Evolutionary conservation across 2,797 vertebrate species (phyloP).

Genomic region (Xyrichtys novacula): DNA sequence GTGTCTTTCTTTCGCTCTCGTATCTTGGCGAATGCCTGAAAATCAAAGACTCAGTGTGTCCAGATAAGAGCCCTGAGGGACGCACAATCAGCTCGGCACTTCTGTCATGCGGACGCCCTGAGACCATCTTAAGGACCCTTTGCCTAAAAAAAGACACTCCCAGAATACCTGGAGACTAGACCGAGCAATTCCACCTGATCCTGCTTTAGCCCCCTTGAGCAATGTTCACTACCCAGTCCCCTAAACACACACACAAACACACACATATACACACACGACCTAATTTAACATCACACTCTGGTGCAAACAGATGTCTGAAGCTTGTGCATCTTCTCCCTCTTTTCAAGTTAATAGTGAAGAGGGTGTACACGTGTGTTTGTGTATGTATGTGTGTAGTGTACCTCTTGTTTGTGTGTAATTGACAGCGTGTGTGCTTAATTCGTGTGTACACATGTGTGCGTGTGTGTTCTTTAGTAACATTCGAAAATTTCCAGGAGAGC

Average conservation of each 20-base stretch:
- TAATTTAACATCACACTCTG: slow-evolving; percentile 67
- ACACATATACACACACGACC: slow-evolving; percentile 45
- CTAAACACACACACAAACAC: slow-evolving; percentile 13
- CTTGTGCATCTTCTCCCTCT: slow-evolving; percentile 43
- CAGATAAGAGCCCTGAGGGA: slow-evolving; percentile 22
- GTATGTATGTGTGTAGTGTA: slow-evolving; percentile 28
- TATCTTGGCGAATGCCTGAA: not conserved
- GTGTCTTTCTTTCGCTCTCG: not conserved
- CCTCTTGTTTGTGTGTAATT: slow-evolving; percentile 10
- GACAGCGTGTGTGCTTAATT: slow-evolving; percentile 14
- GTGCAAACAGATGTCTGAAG: slow-evolving; percentile 72
- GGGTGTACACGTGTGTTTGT: slow-evolving; percentile 33
- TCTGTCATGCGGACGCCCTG: slow-evolving; percentile 34
- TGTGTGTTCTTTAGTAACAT: slow-evolving; percentile 76
- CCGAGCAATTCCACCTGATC: slow-evolving; percentile 69
- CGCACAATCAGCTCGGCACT: slow-evolving; percentile 27
- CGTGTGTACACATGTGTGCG: slow-evolving; percentile 32
- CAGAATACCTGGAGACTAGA: slow-evolving; percentile 66
- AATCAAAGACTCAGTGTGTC: slow-evolving; percentile 17
- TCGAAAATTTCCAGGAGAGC: slow-evolving; percentile 83
- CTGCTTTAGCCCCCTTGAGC: slow-evolving; percentile 67
- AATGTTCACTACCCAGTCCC: slow-evolving; percentile 58
- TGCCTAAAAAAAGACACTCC: slow-evolving; percentile 55
- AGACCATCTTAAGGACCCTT: slow-evolving; percentile 53
- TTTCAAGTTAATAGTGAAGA: slow-evolving; percentile 55